Evolutionary conservation across 2,888 invertebrate species (phyloP), one percentile per base, ranked within the genome.

Genomic region (Meloe dianella): DNA sequence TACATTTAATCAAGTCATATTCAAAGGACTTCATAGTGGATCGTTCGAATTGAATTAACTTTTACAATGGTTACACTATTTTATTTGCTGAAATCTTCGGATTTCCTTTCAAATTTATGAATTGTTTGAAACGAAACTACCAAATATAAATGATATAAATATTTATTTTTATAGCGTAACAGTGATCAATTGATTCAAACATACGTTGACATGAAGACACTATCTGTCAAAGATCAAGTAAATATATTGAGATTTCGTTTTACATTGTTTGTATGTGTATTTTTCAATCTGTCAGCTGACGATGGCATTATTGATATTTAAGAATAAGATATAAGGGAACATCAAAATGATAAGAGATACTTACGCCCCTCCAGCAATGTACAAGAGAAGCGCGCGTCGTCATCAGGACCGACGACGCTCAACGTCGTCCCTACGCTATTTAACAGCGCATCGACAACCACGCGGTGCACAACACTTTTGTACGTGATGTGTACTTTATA

Each of bases 311-410:
- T 73, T 75, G 73, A 71, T 73, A 74, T 74, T 75, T 71, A 74
- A 74, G 70, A 75, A 72, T 74, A 75, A 74, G 74, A 78, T 75
- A 72, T 75, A 74, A 76, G 70, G 74, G 75, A 77, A 77, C 77
- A 79, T 79, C 74, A 77, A 74, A 72, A 79, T 75, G 78, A 78
- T 80, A 79, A 79, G 78, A 78, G 78, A 78, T 77, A 78, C 80
- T 80, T 80, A 78, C 78, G 77, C 81, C 80, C 80, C 79, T 78
- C 79, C 79, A 79, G 72, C 72, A 72, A 71, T 22, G 6, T 76
- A 73, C 72, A 73, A 61, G 78, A 77, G 72, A 54, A 54, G 79
- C 80, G 80, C 81, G 81, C 80, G 79, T 78, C 79, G 80, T 75
- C n/a, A n/a, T n/a, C 78, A 73, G 71, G 75, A 74, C 66, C 73